Evolutionary conservation across 2,113 vertebrate genomes (phyloP).

Genomic region (Bufo bufo): DNA sequence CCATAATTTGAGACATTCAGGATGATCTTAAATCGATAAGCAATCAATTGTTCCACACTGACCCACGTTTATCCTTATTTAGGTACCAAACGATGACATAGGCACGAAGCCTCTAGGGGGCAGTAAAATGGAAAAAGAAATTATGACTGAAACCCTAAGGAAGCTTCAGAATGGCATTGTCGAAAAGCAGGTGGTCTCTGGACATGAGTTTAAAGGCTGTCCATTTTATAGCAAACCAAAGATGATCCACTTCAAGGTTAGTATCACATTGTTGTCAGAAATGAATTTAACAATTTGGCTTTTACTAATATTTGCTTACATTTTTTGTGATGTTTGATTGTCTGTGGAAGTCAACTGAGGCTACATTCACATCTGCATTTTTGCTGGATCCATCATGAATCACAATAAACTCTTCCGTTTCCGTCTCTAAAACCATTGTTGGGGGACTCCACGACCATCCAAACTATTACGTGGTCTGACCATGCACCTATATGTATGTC

Average conservation of each 20-base stretch:
- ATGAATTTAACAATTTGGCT: background rate
- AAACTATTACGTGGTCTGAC: too few relatives aligned
- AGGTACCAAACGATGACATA: constrained; percentile 65
- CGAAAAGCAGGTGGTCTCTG: constrained; percentile 67
- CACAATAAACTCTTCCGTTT: too few relatives aligned
- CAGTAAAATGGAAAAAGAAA: constrained; percentile 64
- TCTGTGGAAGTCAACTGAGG: background rate
- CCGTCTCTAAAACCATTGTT: too few relatives aligned
- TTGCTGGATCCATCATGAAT: too few relatives aligned
- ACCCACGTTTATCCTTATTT: background rate
- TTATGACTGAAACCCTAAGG: constrained; percentile 41
- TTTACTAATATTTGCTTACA: background rate
- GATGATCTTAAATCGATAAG: background rate
- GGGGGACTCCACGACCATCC: too few relatives aligned
- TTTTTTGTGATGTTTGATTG: background rate
- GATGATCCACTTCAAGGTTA: constrained; percentile 85
- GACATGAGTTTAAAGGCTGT: constrained; percentile 68
- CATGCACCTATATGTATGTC: too few relatives aligned
- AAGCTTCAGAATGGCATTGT: constrained; percentile 59
- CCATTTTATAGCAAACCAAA: constrained; percentile 87
- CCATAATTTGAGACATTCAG: background rate
- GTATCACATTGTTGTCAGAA: constrained; percentile 42
- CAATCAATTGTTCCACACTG: background rate
- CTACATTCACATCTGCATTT: too few relatives aligned
- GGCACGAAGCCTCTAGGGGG: constrained; percentile 58